Evolutionary conservation across 1,140 invertebrate genomes (phyloP).

Genomic region (Teleogryllus occipitalis): DNA sequence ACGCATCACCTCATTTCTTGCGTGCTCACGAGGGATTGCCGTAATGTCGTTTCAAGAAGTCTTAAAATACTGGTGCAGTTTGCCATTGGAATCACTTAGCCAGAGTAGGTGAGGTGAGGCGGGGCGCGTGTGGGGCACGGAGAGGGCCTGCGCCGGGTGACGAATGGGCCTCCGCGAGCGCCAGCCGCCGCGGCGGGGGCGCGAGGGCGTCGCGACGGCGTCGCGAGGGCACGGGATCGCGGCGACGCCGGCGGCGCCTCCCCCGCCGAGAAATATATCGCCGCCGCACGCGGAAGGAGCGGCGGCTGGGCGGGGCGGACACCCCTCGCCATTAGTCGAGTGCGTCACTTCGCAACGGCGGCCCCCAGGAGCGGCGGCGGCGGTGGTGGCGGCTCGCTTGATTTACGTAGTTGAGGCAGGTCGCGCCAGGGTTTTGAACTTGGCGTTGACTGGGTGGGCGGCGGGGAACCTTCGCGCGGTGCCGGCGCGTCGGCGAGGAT

Average conservation of each 20-base stretch:
- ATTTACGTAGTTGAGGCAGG: conserved; percentile 20
- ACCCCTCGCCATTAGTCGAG: conserved; percentile 15
- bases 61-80: too few species aligned
- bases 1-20: too few species aligned
- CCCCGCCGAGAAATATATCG: conserved; percentile 10
- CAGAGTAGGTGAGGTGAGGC: too few species aligned
- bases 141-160: neutral
- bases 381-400: conserved; percentile 11
- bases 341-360: conserved; percentile 9
- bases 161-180: neutral
- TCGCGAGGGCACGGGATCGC: neutral
- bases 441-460: conserved; percentile 3
- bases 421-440: conserved; percentile 10
- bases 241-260: neutral
- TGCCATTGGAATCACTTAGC: too few species aligned
- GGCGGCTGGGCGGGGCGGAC: conserved; percentile 9
- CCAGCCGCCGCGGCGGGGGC: neutral
- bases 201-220: neutral
- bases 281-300: neutral
- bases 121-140: too few species aligned
- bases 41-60: too few species aligned
- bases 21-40: too few species aligned
- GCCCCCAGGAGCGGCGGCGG: conserved; percentile 3
- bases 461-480: neutral
- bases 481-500: neutral